A percentile compares a stretch with the other conserved stretches of the same genome.
Evolutionary conservation across 2,888 invertebrate species (phyloP).

Genomic region (Xestia rhomboidea): DNA sequence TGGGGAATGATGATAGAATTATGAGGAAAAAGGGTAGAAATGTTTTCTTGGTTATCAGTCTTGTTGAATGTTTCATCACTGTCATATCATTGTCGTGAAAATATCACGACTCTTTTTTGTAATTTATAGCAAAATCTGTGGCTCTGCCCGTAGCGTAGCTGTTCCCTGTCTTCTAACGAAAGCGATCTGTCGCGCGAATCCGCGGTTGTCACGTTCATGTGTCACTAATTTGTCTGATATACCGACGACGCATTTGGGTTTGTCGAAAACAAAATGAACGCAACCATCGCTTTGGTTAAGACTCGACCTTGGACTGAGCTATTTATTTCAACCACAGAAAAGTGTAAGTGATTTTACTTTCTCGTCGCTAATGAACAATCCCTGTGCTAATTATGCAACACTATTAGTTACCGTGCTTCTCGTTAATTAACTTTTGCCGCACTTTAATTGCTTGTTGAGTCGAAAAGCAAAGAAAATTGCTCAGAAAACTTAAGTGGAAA

Average conservation of each 20-base stretch:
- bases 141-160: no score
- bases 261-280: background rate
- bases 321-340: background rate
- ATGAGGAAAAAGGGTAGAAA: no score
- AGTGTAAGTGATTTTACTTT: background rate
- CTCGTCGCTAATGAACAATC: background rate
- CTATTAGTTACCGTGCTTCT: slow-evolving; percentile 4
- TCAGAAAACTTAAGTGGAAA: background rate
- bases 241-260: no score
- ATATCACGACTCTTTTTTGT: background rate
- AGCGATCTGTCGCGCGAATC: background rate
- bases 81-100: no score
- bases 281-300: background rate
- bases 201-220: background rate
- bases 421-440: background rate
- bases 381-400: background rate
- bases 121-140: background rate
- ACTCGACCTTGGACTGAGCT: background rate
- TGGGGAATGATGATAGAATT: no score
- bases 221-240: background rate
- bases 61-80: no score
- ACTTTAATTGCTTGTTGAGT: slow-evolving; percentile 6
- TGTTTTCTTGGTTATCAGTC: no score
- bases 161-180: background rate
- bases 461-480: background rate